Evolutionary conservation across 1,140 invertebrate species (phyloP), one percentile per base, ranked within the genome.

Genomic region (Elymnias hypermnestra): DNA sequence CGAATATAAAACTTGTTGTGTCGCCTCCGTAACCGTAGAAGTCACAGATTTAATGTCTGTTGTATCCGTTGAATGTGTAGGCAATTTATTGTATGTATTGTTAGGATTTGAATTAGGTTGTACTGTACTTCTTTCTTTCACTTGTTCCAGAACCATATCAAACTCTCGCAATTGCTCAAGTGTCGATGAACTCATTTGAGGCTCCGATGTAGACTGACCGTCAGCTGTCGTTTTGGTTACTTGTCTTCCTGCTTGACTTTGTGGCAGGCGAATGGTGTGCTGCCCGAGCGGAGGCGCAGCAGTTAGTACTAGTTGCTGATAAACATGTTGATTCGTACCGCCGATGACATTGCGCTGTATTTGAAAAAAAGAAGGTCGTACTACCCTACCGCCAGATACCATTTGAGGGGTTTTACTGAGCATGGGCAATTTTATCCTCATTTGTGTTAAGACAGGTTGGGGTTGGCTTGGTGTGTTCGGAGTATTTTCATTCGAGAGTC

Each of bases 151-250:
- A 0, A 95, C 93, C 74, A 92, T 93, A 69, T 95, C 93, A 63
- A 95, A 95, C 72, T 95, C 93, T 21, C 93, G 83, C 3, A 95
- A 65, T 59, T 94, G 93, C 69, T 95, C 93, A 13, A 94, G 70
- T 5, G 93, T 94, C 5, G 90, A 89, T 13, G 86, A 74, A 39
- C 86, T 87, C 68, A 87, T 70, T 53, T 86, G 79, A n/a, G 86
- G 78, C 60, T 86, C 77, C 3, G 83, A 48, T 37, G 78, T 67
- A 0, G 76, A 57, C 43, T 78, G 68, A 49, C 48, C 81, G 40
- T 82, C 71, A 17, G 50, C 39, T 23, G 74, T 41, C n/a, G 69
- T 55, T 66, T 83, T 83, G 14, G 29, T 15, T 21, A 73, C 42
- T 48, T 61, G 65, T 44, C 65, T 60, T 9, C 42, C 53, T 23